A percentile compares a stretch with the other conserved stretches of the same genome.
These are phyloP conservation scores for Noctilio leporinus DNA, from an alignment of 2,113 vertebrate genomes.

Conservation along the genomic window DNA sequence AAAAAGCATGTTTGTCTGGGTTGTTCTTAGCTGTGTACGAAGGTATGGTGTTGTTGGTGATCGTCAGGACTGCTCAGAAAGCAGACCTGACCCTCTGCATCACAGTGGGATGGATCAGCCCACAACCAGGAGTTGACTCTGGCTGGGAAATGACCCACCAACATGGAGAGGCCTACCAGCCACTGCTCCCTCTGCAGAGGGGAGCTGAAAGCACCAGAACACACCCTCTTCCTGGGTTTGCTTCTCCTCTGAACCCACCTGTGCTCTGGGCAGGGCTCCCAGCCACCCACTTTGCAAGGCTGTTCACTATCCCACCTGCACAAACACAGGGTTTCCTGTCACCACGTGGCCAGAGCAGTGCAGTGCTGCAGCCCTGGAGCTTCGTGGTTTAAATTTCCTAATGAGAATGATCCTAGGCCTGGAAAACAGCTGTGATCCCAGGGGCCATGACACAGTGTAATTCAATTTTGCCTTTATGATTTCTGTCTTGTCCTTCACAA, in stretches of 20 bases:
- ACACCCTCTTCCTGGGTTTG: not conserved
- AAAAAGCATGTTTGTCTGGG: not conserved
- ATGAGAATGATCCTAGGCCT: slow-evolving; percentile 38
- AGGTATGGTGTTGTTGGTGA: not conserved
- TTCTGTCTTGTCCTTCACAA: slow-evolving; percentile 57
- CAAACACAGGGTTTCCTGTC: slow-evolving; percentile 62
- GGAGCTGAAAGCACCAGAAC: not conserved
- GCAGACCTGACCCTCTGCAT: not conserved
- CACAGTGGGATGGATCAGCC: not conserved
- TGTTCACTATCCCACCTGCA: slow-evolving; percentile 12
- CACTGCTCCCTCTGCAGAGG: not conserved
- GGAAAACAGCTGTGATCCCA: slow-evolving; percentile 58
- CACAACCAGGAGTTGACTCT: not conserved
- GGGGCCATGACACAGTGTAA: not conserved
- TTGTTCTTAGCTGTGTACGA: not conserved
- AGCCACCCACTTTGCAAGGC: slow-evolving; percentile 26
- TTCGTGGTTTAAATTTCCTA: slow-evolving; percentile 65
- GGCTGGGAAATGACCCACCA: not conserved
- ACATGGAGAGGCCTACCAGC: not conserved
- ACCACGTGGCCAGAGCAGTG: not conserved
- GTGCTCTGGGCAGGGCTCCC: not conserved
- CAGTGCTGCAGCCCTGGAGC: not conserved
- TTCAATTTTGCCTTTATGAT: slow-evolving; percentile 59
- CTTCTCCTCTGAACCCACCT: slow-evolving; percentile 22
- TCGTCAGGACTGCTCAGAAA: not conserved